Evolutionary conservation across 2,888 invertebrate genomes (phyloP).

Genomic region (Artemia sinica): DNA sequence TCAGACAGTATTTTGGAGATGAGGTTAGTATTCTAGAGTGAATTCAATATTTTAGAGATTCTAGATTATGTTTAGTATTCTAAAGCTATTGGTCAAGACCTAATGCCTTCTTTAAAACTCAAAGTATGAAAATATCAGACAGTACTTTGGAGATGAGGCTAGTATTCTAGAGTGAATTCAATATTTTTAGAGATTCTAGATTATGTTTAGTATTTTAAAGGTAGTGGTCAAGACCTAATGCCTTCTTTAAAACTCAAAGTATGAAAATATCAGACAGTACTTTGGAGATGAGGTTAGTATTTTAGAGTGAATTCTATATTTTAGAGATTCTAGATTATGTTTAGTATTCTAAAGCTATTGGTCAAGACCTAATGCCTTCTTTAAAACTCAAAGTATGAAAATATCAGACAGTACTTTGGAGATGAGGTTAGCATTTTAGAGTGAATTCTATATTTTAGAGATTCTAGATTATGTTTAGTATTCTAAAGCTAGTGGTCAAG

Average conservation of each 20-base stretch:
- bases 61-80: too few relatives aligned
- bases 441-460: too few relatives aligned
- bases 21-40: constrained; percentile 49
- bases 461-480: too few relatives aligned
- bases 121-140: constrained; percentile 67
- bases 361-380: constrained; percentile 77
- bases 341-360: constrained; percentile 39
- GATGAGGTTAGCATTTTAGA: constrained; percentile 60
- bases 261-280: constrained; percentile 69
- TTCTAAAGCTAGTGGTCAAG: constrained; percentile 95
- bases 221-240: constrained; percentile 78
- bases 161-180: constrained; percentile 44
- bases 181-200: too few relatives aligned
- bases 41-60: too few relatives aligned
- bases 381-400: constrained; percentile 73
- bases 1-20: constrained; percentile 75
- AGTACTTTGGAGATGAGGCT: constrained; percentile 83
- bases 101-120: constrained; percentile 72
- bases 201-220: too few relatives aligned
- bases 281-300: constrained; percentile 81
- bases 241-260: constrained; percentile 79
- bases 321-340: too few relatives aligned
- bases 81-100: constrained; percentile 63
- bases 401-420: constrained; percentile 72
- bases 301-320: too few relatives aligned